A percentile compares a stretch with the other conserved stretches of the same genome.
Conservation (phyloP, 2,113 vertebrate genomes). For the Megaleporinus macrocephalus region DNA sequence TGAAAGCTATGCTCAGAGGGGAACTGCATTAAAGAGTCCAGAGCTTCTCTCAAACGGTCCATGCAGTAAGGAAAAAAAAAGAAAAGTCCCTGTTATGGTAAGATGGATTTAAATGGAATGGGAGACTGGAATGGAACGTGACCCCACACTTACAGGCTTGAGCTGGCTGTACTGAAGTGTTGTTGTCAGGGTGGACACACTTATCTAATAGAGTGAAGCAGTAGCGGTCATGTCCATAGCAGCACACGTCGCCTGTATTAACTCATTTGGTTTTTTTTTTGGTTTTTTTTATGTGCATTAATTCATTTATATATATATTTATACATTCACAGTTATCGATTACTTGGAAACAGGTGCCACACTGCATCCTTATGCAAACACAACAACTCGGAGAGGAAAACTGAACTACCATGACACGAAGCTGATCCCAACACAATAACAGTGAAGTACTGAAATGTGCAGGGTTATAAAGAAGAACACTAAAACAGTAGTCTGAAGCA, state of each 20-base stretch:
- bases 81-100: not conserved
- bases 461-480: not conserved
- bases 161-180: not conserved
- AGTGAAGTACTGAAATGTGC: no score
- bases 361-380: not conserved
- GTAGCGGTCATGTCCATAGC: not conserved
- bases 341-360: not conserved
- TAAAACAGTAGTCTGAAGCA: not conserved
- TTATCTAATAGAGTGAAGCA: not conserved
- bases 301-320: not conserved
- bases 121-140: not conserved
- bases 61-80: conserved; percentile 1
- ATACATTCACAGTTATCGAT: not conserved
- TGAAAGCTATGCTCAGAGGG: conserved; percentile 67
- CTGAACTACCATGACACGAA: not conserved
- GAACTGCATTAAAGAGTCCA: conserved; percentile 42
- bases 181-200: conserved; percentile 5
- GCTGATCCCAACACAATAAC: no score
- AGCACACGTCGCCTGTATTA: not conserved
- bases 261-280: not conserved
- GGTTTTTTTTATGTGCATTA: not conserved
- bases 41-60: conserved; percentile 26
- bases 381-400: not conserved
- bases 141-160: not conserved
- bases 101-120: conserved; percentile 19